These are phyloP conservation scores for Hemichromis elongatus DNA, from an alignment of 2,113 vertebrate genomes.

Conservation along the genomic window DNA sequence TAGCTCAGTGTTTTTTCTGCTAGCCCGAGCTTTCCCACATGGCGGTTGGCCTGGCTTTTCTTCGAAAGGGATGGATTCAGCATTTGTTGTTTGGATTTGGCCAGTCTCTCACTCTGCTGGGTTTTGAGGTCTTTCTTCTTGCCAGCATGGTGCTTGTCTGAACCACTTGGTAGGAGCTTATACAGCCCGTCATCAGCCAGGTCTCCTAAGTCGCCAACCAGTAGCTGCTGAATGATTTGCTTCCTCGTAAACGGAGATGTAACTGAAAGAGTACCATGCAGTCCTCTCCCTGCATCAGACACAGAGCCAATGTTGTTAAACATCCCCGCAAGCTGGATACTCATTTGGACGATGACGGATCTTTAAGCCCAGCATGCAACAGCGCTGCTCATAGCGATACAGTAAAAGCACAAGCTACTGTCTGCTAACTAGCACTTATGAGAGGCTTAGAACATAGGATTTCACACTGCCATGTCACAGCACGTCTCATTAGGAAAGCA, in stretches of 20 bases:
- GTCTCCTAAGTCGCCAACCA: conserved; percentile 72
- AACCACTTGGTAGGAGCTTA: conserved; percentile 59
- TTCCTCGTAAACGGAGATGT: conserved; percentile 59
- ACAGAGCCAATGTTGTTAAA: conserved; percentile 62
- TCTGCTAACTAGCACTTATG: background rate
- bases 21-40: conserved; percentile 23
- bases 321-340: background rate
- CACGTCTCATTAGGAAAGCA: conserved; percentile 27
- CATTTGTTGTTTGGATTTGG: conserved; percentile 46
- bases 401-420: conserved; percentile 24
- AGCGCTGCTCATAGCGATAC: background rate
- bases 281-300: conserved; percentile 69
- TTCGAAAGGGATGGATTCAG: conserved; percentile 19
- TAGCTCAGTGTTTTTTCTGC: conserved; percentile 58
- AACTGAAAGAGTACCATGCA: conserved; percentile 47
- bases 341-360: background rate
- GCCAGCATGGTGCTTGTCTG: conserved; percentile 11
- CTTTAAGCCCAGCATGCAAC: conserved; percentile 32
- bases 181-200: conserved; percentile 67
- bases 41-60: conserved; percentile 18
- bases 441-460: background rate
- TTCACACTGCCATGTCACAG: conserved; percentile 14
- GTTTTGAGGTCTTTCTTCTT: conserved; percentile 34
- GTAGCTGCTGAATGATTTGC: conserved; percentile 66
- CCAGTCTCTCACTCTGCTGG: background rate